Conservation (phyloP, 2,888 invertebrate genomes). For the Diogma glabrata region DNA sequence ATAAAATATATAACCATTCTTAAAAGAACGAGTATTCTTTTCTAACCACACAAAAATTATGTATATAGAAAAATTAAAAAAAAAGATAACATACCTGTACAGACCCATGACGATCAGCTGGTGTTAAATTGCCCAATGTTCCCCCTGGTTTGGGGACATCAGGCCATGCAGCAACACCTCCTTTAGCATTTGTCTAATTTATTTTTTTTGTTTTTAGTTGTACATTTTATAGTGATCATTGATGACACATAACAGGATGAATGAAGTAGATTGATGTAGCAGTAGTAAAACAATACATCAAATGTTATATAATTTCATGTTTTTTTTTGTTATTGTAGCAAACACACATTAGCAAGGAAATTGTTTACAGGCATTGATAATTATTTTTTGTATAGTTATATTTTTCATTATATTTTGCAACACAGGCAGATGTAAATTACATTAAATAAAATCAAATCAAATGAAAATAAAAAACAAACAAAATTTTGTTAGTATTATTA, state of each 20-base stretch:
- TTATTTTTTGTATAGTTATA: too few relatives aligned
- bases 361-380: too few relatives aligned
- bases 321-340: too few relatives aligned
- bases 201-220: constrained; percentile 12
- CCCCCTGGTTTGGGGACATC: constrained; percentile 74
- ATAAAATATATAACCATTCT: constrained; percentile 12
- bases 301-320: too few relatives aligned
- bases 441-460: too few relatives aligned
- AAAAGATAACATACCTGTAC: constrained; percentile 72
- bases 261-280: constrained; percentile 4
- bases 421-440: too few relatives aligned
- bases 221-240: constrained; percentile 7
- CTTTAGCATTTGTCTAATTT: constrained; percentile 44
- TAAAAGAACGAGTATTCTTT: too few relatives aligned
- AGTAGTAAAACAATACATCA: too few relatives aligned
- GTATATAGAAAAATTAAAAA: constrained; percentile 38
- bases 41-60: constrained; percentile 10
- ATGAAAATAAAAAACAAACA: too few relatives aligned
- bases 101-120: constrained; percentile 93
- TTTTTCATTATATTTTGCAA: too few relatives aligned
- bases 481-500: too few relatives aligned
- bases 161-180: constrained; percentile 68
- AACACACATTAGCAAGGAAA: too few relatives aligned
- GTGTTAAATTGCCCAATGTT: constrained; percentile 74
- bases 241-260: constrained; percentile 8